phyloP scores from a whole-genome alignment of 2,888 invertebrate species.

The Pristionchus mayeri region DNA sequence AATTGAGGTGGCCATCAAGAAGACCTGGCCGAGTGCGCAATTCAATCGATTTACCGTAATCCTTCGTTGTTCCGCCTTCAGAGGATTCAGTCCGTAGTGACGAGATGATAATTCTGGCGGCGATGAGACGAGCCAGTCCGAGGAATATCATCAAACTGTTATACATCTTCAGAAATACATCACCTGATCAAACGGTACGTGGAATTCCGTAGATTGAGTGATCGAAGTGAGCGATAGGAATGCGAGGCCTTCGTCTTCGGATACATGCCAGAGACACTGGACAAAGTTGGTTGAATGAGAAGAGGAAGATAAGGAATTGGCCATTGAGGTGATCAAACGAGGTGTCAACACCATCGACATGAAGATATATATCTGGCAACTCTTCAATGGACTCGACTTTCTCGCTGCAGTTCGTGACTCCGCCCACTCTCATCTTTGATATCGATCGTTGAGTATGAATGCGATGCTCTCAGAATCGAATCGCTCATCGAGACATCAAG shows the following conservation, averaged over 20 bases:
- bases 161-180: conserved; percentile 43
- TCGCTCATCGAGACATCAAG: conserved; percentile 50
- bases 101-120: conserved; percentile 49
- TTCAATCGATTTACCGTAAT: not conserved
- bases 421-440: not conserved
- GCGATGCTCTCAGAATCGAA: conserved; percentile 19
- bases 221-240: conserved; percentile 24
- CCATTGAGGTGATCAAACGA: conserved; percentile 36
- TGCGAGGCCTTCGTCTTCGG: conserved; percentile 48
- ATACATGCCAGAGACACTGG: conserved; percentile 50
- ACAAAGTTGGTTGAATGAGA: conserved; percentile 39
- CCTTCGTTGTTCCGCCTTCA: conserved; percentile 16
- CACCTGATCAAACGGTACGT: conserved; percentile 32
- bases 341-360: conserved; percentile 55
- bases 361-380: conserved; percentile 63
- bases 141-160: conserved; percentile 50
- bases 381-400: conserved; percentile 60
- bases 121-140: conserved; percentile 46
- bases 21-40: conserved; percentile 55
- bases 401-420: conserved; percentile 50
- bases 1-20: conserved; percentile 58
- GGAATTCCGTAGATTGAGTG: not conserved
- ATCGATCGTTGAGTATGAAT: too few relatives aligned
- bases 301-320: not conserved
- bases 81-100: conserved; percentile 47